These are phyloP conservation scores for Rhabdophis nuchalis DNA, from an alignment of 2,797 vertebrate species.

Conservation along the genomic window DNA sequence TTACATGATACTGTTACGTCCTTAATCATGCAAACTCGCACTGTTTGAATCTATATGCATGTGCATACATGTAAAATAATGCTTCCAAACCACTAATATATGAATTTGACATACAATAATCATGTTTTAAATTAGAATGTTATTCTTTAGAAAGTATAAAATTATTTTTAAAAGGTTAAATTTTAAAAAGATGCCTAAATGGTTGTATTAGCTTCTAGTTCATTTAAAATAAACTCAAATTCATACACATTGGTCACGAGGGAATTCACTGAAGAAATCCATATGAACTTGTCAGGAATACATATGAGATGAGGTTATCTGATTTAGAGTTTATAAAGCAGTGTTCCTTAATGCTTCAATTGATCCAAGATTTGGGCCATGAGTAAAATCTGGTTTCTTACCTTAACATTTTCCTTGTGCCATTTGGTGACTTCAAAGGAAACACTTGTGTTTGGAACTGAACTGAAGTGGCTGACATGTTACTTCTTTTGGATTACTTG, in stretches of 20 bases:
- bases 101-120: not conserved
- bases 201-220: not conserved
- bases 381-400: not conserved
- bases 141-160: not conserved
- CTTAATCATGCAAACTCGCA: not conserved
- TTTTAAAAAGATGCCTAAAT: not conserved
- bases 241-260: not conserved
- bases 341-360: not conserved
- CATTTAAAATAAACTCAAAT: not conserved
- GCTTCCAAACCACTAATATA: too few species aligned
- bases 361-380: not conserved
- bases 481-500: not conserved
- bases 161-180: not conserved
- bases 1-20: not conserved
- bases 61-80: not conserved
- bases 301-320: not conserved
- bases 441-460: not conserved
- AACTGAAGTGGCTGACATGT: not conserved
- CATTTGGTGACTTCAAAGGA: not conserved
- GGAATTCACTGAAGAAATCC: not conserved
- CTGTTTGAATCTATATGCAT: not conserved
- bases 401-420: not conserved
- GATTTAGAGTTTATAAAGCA: not conserved
- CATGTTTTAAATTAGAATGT: not conserved
- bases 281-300: not conserved